Percentiles rank a stretch among this genome's conserved stretches.
phyloP scores from a whole-genome alignment of 2,113 vertebrate species.

The Ptilorrhoa leucosticta region DNA sequence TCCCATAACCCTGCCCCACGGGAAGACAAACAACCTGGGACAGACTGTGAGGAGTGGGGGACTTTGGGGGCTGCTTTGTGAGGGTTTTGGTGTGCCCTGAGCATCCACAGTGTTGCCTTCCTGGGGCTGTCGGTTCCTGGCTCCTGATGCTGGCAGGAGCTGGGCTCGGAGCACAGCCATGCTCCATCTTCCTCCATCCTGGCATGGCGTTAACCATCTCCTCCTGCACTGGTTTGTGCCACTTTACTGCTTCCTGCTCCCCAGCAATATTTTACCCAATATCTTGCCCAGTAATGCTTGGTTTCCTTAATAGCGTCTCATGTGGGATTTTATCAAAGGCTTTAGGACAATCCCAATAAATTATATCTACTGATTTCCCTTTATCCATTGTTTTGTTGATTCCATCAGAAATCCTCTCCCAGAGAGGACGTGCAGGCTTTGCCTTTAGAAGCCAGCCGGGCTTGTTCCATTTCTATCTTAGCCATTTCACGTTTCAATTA shows the following conservation, averaged over 20 bases:
- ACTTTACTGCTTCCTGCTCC: neutral
- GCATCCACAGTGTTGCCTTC: neutral
- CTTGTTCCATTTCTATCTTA: neutral
- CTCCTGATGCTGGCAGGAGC: neutral
- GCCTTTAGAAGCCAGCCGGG: neutral
- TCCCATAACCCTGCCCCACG: accelerated
- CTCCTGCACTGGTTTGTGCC: neutral
- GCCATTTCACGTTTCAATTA: constrained; percentile 19
- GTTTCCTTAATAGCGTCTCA: neutral
- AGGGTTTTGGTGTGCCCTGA: neutral
- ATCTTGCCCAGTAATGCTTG: neutral
- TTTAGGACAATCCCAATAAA: constrained; percentile 34
- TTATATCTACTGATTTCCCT: constrained; percentile 29
- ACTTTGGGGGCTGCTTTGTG: neutral
- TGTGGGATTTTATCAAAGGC: constrained; percentile 36
- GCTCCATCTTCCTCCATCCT: neutral
- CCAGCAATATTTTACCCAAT: neutral
- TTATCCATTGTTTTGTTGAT: constrained; percentile 30
- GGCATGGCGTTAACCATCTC: neutral
- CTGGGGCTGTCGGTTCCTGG: accelerated
- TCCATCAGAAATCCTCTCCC: constrained; percentile 1
- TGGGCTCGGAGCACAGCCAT: accelerated
- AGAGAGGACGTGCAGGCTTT: neutral
- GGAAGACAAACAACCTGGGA: neutral
- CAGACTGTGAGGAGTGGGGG: neutral